A percentile compares a stretch with the other conserved stretches of the same genome.
phyloP scores from a whole-genome alignment of 2,888 invertebrate genomes.

The Brachyptera risi region DNA sequence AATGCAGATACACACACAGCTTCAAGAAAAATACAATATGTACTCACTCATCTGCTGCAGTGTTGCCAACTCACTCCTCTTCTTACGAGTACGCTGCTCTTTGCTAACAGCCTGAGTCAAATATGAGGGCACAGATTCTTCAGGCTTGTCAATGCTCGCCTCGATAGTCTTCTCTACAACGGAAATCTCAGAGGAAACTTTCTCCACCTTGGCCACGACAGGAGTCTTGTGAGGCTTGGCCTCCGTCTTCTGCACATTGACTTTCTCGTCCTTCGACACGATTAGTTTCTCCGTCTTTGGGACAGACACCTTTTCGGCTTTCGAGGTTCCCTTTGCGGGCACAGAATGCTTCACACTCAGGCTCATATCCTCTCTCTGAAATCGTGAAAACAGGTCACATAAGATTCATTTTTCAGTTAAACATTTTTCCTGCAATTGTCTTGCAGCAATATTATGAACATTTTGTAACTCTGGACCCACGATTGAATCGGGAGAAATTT shows the following conservation, averaged over 20 bases:
- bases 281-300: constrained; percentile 25
- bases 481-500: too few relatives aligned
- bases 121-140: constrained; percentile 8
- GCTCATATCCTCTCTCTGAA: neutral
- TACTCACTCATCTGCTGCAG: constrained; percentile 53
- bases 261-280: constrained; percentile 12
- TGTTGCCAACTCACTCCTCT: constrained; percentile 53
- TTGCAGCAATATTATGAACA: too few relatives aligned
- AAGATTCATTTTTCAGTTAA: neutral
- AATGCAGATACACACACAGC: too few relatives aligned
- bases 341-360: neutral
- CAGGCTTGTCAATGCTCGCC: constrained; percentile 39
- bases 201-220: constrained; percentile 19
- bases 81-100: constrained; percentile 38
- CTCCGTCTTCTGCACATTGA: constrained; percentile 21
- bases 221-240: neutral
- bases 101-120: constrained; percentile 21
- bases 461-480: too few relatives aligned
- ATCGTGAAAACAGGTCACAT: too few relatives aligned
- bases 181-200: constrained; percentile 11
- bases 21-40: neutral
- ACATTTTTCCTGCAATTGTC: neutral
- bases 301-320: constrained; percentile 20
- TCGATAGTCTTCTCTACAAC: constrained; percentile 29
- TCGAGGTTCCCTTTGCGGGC: neutral